Percentiles rank a stretch among this genome's conserved stretches.
phyloP scores from a whole-genome alignment of 2,113 vertebrate species.

The Rhea americana region DNA sequence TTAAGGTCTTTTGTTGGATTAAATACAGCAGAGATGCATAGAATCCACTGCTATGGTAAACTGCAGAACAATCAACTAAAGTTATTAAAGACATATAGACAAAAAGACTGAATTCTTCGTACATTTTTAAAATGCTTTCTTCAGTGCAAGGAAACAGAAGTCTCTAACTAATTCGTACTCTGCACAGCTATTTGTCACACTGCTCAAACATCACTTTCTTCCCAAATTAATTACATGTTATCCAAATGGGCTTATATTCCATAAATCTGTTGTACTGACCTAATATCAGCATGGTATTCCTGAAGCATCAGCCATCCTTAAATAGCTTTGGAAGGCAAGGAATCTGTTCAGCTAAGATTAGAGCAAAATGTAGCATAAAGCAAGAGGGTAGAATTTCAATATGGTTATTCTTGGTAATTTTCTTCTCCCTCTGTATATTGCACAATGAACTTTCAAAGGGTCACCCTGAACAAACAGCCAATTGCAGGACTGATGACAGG shows the following conservation, averaged over 20 bases:
- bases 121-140: neutral
- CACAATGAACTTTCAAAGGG: neutral
- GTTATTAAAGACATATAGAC: no score
- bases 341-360: neutral
- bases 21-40: neutral
- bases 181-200: neutral
- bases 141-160: neutral
- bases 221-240: neutral
- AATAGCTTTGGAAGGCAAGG: neutral
- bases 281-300: neutral
- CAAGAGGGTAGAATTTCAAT: neutral
- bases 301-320: neutral
- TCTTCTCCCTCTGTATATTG: neutral
- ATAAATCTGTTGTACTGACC: neutral
- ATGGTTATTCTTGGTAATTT: neutral
- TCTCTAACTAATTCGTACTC: neutral
- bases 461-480: neutral
- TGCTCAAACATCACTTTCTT: neutral
- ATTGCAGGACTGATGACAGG: neutral
- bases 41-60: neutral
- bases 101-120: neutral
- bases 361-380: neutral
- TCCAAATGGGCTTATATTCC: neutral
- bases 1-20: neutral
- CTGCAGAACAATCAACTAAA: no score